Evolutionary conservation across 2,113 vertebrate genomes (phyloP), one percentile per base, ranked within the genome.

Genomic region (Corythaixoides concolor): DNA sequence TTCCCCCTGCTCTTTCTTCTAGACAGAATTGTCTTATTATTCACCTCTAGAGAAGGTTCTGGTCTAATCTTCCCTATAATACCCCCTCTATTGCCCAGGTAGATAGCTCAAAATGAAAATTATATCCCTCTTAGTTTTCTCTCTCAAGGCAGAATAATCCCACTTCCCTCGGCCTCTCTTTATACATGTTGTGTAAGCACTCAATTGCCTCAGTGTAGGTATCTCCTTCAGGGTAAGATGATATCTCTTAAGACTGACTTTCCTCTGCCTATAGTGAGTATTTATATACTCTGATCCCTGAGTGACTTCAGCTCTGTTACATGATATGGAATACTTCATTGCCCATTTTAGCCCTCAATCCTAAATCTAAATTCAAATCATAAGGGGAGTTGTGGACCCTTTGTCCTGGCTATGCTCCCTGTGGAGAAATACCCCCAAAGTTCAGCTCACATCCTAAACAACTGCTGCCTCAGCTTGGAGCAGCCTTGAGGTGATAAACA

Each of bases 201-300:
- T 15, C 26, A 75, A 0, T 2, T 19, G 5, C 22, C 15, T 78
- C 18, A 37, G 6, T 11, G 22, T n/a, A 35, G 19, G 1, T 33
- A 58, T 32, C 3, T 30, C n/a, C 52, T 55, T 45, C 45, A 60
- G 43, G n/a, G 20, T 14, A 80, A 76, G 39, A 53, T 21, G 12
- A 28, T 22, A 12, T 49, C 32, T 69, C 68, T 72, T 28, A 49
- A 75, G 22, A 23, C 22, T 37, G 22, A 5, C 4, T 70, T 88
- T 81, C 22, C 19, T n/a, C 9, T 7, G 17, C 6, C 20, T 30
- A 15, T 20, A 50, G 22, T 63, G n/a, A 43, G 35, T 27, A 10
- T 60, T 20, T 39, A 20, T 55, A 11, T 32, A 22, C 11, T 66
- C 14, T 63, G 28, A 37, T 53, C 9, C 32, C 37, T 32, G 11